phyloP scores from a whole-genome alignment of 2,113 vertebrate genomes.

The Empidonax traillii region DNA sequence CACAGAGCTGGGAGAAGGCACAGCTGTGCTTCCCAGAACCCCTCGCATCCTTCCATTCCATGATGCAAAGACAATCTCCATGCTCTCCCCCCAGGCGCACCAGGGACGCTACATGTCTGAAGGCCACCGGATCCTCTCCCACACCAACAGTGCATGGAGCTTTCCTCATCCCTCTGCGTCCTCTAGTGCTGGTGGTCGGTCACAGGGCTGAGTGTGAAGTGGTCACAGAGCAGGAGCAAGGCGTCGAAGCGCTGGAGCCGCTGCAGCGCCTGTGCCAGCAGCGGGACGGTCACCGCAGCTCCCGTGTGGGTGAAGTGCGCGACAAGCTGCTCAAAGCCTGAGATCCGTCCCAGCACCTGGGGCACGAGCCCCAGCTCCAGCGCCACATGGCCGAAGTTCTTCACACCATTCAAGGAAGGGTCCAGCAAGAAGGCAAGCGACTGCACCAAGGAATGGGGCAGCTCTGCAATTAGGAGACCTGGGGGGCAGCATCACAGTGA shows the following conservation, averaged over 20 bases:
- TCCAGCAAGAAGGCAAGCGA: slow-evolving; percentile 52
- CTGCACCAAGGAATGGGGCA: slow-evolving; percentile 52
- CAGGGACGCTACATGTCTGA: neutral
- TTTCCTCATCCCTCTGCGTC: fast-evolving
- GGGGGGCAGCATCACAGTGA: neutral
- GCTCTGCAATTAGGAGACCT: slow-evolving; percentile 48
- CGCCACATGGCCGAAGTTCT: slow-evolving; percentile 62
- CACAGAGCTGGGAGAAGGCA: neutral
- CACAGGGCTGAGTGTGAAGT: neutral
- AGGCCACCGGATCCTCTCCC: neutral
- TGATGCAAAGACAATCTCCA: neutral
- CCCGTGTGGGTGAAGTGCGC: neutral
- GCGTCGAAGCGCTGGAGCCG: slow-evolving; percentile 50
- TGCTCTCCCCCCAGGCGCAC: neutral
- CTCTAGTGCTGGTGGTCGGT: neutral
- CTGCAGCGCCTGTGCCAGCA: slow-evolving; percentile 47
- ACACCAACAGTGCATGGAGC: neutral
- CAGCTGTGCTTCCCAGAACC: neutral
- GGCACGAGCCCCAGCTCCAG: slow-evolving; percentile 37
- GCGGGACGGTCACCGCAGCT: neutral
- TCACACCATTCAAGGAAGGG: neutral
- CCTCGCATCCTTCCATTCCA: neutral
- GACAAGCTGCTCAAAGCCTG: slow-evolving; percentile 54
- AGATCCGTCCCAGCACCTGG: slow-evolving; percentile 19
- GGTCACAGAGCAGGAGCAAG: slow-evolving; percentile 56